These are phyloP conservation scores for Lophotis ruficrista DNA, from an alignment of 2,113 vertebrate genomes.

Conservation along the genomic window DNA sequence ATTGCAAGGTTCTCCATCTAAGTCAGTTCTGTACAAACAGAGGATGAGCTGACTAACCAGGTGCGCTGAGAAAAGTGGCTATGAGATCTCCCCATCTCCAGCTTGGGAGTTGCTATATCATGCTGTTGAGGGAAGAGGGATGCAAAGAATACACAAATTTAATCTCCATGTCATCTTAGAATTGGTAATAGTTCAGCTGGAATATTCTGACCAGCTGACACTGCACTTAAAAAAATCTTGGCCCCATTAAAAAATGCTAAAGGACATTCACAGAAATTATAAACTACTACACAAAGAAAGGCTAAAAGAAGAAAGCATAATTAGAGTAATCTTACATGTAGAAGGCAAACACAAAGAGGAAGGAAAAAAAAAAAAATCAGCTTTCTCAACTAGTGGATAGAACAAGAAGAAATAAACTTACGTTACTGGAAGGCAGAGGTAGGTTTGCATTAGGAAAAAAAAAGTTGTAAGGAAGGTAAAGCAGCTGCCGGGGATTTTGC, in stretches of 20 bases:
- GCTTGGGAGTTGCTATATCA: not conserved
- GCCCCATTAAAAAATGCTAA: not conserved
- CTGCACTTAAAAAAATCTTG: not conserved
- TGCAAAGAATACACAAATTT: not conserved
- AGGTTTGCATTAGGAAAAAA: not conserved
- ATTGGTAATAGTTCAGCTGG: not conserved
- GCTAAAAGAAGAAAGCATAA: not conserved
- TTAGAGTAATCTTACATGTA: not conserved
- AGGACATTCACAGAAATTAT: not conserved
- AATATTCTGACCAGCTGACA: not conserved
- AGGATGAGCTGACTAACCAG: not conserved
- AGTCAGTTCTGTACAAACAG: not conserved
- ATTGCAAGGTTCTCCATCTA: not conserved
- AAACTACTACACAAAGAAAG: not conserved
- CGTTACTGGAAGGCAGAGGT: not conserved
- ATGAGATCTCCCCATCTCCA: not conserved
- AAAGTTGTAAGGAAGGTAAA: not conserved
- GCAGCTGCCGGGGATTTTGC: not conserved
- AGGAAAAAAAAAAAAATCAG: not conserved
- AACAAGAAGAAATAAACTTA: not conserved
- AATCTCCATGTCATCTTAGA: not conserved
- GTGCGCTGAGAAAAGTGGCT: not conserved
- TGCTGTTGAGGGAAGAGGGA: fast-evolving
- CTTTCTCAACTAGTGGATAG: not conserved
- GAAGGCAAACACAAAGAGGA: not conserved